Evolutionary conservation across 2,797 vertebrate species (phyloP), one percentile per base, ranked within the genome.

Genomic region (Catamblyrhynchus diadema): DNA sequence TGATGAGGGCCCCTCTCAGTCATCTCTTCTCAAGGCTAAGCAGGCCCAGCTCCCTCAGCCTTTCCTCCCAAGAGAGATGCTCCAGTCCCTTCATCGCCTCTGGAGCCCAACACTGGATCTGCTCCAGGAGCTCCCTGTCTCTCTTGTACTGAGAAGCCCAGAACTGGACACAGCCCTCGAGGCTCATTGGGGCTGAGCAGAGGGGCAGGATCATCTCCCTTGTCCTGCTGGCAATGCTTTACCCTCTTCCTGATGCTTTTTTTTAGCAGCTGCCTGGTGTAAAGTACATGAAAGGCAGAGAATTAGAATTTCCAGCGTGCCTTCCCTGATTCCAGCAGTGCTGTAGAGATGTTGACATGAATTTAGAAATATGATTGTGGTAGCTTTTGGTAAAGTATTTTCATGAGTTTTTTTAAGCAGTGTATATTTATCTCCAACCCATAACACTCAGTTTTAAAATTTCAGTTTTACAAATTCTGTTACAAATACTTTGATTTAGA

Each of bases 11-110:
- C 12, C 12, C 18, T 67, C n/a, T 51, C 32, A 35, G 42, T 8
- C 5, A 4, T 6, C 19, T 37, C 15, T 66, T 23, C 22, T 28
- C 0, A 0, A 44, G 45, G n/a, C 19, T 85, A n/a, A 51, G 16
- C 27, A 51, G 37, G 3, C 7, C 23, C 53, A 3, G n/a, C 2
- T 85, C 18, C 14, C n/a, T 60, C 44, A 44, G 27, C 27, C 18
- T 35, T 35, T 50, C 9, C 37, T 59, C 9, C 4, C 8, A 6
- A 35, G 25, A 48, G 30, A 41, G 25, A 22, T 25, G 14, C 4
- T 73, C 32, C 17, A 12, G 27, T 9, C 21, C 25, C 11, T 32
- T 25, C 2, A 41, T 17, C 42, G 23, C 2, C 5, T 62, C 12
- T 39, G 27, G 8, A 14, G 12, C 5, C 3, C 30, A 9, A 1